phyloP scores from a whole-genome alignment of 53 echinoderm and acorn worm genomes.

The Henricia sp. region DNA sequence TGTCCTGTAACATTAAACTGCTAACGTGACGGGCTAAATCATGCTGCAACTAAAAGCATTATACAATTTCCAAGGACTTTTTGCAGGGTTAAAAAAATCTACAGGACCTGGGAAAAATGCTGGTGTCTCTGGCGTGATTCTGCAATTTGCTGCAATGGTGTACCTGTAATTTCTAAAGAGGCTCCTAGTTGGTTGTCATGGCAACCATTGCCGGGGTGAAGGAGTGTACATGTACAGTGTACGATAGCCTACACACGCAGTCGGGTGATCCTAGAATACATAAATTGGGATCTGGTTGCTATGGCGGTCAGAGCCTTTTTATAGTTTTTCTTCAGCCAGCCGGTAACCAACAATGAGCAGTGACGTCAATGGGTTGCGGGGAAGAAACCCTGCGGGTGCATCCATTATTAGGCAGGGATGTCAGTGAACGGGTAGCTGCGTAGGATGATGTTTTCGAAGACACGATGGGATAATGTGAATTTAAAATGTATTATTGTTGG shows the following conservation, averaged over 20 bases:
- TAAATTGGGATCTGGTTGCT: conserved; percentile 50
- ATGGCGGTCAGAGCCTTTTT: conserved; percentile 42
- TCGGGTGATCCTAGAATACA: background rate
- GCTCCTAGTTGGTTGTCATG: conserved; percentile 25
- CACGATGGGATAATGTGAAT: too few species aligned
- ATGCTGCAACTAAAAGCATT: too few species aligned
- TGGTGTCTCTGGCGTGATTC: background rate
- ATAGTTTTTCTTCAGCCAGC: conserved; percentile 37
- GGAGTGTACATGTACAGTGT: too few species aligned
- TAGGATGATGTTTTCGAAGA: too few species aligned
- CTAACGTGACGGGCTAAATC: too few species aligned
- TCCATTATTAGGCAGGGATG: conserved; percentile 36
- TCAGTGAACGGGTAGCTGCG: background rate
- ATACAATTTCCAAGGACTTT: background rate
- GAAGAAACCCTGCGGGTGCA: conserved; percentile 40
- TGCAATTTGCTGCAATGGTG: background rate
- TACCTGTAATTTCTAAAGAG: background rate
- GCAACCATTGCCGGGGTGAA: conserved; percentile 18
- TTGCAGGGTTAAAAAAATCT: background rate
- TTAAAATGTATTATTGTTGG: too few species aligned
- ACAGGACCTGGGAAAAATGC: conserved; percentile 11
- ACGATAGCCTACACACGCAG: background rate
- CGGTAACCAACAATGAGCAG: conserved; percentile 46
- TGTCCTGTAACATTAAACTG: too few species aligned
- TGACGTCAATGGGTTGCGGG: conserved; percentile 55